Evolutionary conservation across 2,113 vertebrate species (phyloP).

Genomic region (Danio rerio): GRCz12tu NC_133189.1:32550001-32550500

Average conservation of each 20-base stretch:
- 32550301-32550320: constrained; percentile 23
- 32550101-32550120: constrained; percentile 32
- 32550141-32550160: constrained; percentile 39
- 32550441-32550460: not conserved
- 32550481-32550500: not conserved
- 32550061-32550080: not conserved
- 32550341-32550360: not conserved
- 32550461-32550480: not conserved
- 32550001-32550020: not conserved
- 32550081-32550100: constrained; percentile 22
- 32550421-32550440: constrained; percentile 33
- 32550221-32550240: constrained; percentile 25
- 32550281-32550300: not conserved
- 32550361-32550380: constrained; percentile 8
- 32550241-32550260: constrained; percentile 35
- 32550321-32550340: not conserved
- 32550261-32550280: constrained; percentile 22
- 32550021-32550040: constrained; percentile 22
- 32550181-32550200: constrained; percentile 24
- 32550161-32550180: constrained; percentile 34
- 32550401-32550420: not conserved
- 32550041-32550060: constrained; percentile 40
- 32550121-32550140: constrained; percentile 16
- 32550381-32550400: not conserved
- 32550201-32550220: constrained; percentile 15